phyloP scores from a whole-genome alignment of 2,113 vertebrate genomes.

The Rhineura floridana region DNA sequence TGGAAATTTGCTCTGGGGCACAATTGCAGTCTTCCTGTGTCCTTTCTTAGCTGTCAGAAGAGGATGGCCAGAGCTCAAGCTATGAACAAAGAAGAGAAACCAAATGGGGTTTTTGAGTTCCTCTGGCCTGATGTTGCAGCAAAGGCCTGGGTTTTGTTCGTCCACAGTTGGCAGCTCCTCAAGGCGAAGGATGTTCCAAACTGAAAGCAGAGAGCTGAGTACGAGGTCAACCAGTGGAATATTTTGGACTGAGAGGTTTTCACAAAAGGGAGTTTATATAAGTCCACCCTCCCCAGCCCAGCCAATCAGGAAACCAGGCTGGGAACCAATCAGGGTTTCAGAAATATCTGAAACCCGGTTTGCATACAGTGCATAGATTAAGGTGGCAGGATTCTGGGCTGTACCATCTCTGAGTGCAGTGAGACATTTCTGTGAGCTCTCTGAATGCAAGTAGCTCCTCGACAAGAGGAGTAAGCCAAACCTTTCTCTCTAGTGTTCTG shows the following conservation, averaged over 20 bases:
- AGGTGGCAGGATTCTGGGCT: background rate
- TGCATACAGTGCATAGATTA: background rate
- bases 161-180: background rate
- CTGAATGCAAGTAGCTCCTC: background rate
- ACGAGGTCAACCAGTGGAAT: background rate
- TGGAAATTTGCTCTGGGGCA: constrained; percentile 16
- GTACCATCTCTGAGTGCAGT: background rate
- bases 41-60: background rate
- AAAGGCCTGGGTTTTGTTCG: background rate
- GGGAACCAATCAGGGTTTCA: background rate
- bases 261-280: background rate
- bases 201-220: background rate
- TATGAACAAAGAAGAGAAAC: background rate
- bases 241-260: background rate
- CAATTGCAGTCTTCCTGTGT: background rate
- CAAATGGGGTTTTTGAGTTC: background rate
- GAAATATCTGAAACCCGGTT: background rate
- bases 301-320: background rate
- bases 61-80: background rate
- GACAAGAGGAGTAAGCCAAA: background rate
- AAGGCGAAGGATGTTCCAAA: background rate
- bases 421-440: background rate
- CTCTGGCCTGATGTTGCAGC: background rate
- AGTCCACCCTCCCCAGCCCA: background rate
- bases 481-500: background rate